Conservation (phyloP, 2,113 vertebrate species). For the Sceloporus tristichus region DNA sequence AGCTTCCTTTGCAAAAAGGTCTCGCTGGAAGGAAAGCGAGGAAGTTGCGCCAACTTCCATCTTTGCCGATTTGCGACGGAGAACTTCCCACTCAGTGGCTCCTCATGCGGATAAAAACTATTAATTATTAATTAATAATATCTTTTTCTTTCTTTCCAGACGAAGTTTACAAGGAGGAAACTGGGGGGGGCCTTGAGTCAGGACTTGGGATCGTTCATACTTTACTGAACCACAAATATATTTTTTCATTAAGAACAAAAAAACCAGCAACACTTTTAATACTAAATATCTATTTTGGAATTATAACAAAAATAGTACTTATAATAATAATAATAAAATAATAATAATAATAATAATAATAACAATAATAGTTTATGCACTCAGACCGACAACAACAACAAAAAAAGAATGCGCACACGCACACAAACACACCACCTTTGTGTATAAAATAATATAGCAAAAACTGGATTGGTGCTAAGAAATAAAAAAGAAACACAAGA, state of each 20-base stretch:
- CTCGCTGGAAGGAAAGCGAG: not conserved
- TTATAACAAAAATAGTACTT: conserved; percentile 99
- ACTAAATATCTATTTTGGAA: conserved; percentile 98
- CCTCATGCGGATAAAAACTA: conserved; percentile 86
- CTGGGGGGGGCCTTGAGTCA: conserved; percentile 11
- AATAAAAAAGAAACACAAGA: conserved; percentile 55
- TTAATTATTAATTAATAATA: conserved; percentile 77
- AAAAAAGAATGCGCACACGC: too few relatives aligned
- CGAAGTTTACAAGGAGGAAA: conserved; percentile 91
- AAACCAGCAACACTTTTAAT: conserved; percentile 91
- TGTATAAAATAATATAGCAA: conserved; percentile 83
- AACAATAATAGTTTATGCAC: conserved; percentile 94
- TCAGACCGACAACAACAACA: conserved; percentile 75
- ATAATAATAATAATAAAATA: conserved; percentile 96
- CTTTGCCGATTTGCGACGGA: not conserved
- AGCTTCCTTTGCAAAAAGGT: not conserved
- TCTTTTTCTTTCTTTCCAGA: conserved; percentile 86
- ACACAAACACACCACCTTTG: conserved; percentile 42
- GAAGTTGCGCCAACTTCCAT: too few relatives aligned
- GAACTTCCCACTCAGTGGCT: not conserved
- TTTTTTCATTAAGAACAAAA: conserved; percentile 48
- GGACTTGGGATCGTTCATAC: conserved; percentile 80
- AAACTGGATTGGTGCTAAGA: conserved; percentile 68
- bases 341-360: conserved; percentile 96
- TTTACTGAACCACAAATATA: conserved; percentile 99